Evolutionary conservation across 2,113 vertebrate species (phyloP), one percentile per base, ranked within the genome.

Genomic region (Pogonocichla stellata): DNA sequence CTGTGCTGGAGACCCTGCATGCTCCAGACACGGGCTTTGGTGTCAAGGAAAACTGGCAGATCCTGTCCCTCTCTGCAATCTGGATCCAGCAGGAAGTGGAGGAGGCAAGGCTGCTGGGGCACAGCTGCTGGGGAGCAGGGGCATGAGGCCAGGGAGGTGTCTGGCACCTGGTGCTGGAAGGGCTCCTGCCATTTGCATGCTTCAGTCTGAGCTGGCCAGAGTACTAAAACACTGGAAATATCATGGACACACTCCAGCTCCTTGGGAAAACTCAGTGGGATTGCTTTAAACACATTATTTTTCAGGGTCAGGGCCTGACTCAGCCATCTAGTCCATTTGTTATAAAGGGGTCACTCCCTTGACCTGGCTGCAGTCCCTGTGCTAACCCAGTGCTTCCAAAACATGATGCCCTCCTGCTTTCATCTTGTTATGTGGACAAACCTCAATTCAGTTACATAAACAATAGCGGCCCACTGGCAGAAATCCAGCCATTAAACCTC

Each of bases 401-500:
- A 78, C 2, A 9, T 14, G 22, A 60, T 54, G 50, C 22, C 25
- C 23, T 86, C 24, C 10, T 0, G 3, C 33, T 92, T 94, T 36
- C 34, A 72, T 58, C 62, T 86, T 5, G 0, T 34, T 53, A 13
- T 40, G 19, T 7, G 5, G 71, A 88, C 64, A 91, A 77, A n/a
- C 12, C 20, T 31, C 2, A 5, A 16, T 62, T 86, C 2, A 1
- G 26, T 90, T 71, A 64, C 43, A 86, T 58, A 47, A 80, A 90
- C 47, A 86, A 66, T 29, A 54, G 25, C 56, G 33, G 19, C 11
- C 34, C 25, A 15, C 25, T 95, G 82, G 93, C 96, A 91, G 20
- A n/a, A 60, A 77, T 91, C 87, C 92, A 95, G 26, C 29, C 84
- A 53, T 71, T 93, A 96, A 95, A 86, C n/a, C 81, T 86, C 92